A percentile compares a stretch with the other conserved stretches of the same genome.
Evolutionary conservation across 1,140 invertebrate species (phyloP).

Genomic region (Musca vetustissima): DNA sequence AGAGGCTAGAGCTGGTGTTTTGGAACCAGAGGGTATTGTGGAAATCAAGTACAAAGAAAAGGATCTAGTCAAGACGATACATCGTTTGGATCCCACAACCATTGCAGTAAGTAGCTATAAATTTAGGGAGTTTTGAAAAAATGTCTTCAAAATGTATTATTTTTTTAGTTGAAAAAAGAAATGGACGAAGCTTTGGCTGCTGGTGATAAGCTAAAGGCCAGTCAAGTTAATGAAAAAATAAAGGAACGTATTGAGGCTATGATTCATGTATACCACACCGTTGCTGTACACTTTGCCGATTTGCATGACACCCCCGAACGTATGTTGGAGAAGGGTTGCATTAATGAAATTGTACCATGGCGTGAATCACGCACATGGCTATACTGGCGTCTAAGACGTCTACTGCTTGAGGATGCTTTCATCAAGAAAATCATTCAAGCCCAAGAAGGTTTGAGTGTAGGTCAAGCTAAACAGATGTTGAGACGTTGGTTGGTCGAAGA

Average conservation of each 20-base stretch:
- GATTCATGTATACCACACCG: constrained; percentile 87
- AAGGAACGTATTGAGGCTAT: constrained; percentile 75
- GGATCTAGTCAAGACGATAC: constrained; percentile 82
- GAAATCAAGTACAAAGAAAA: constrained; percentile 96
- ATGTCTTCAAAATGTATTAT: background rate
- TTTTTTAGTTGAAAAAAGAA: constrained; percentile 45
- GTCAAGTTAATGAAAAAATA: constrained; percentile 71
- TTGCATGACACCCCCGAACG: constrained; percentile 96
- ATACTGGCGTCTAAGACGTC: constrained; percentile 83
- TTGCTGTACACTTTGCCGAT: constrained; percentile 95
- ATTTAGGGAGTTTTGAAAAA: constrained; percentile 4
- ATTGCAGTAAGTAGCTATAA: constrained; percentile 50
- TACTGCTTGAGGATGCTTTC: constrained; percentile 76
- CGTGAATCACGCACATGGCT: constrained; percentile 73
- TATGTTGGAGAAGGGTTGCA: constrained; percentile 94
- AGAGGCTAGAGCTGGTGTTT: constrained; percentile 85
- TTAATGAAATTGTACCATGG: constrained; percentile 91
- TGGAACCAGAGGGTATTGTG: constrained; percentile 96
- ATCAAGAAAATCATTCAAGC: constrained; percentile 72
- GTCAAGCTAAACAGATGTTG: constrained; percentile 75
- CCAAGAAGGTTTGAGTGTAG: constrained; percentile 53
- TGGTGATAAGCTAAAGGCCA: constrained; percentile 49
- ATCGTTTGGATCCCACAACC: constrained; percentile 69
- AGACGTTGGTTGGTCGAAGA: constrained; percentile 94
- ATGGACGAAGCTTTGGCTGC: constrained; percentile 46